Percentiles rank a stretch among this genome's conserved stretches.
Conservation (phyloP, 2,888 invertebrate species). For the Eurois occulta region DNA sequence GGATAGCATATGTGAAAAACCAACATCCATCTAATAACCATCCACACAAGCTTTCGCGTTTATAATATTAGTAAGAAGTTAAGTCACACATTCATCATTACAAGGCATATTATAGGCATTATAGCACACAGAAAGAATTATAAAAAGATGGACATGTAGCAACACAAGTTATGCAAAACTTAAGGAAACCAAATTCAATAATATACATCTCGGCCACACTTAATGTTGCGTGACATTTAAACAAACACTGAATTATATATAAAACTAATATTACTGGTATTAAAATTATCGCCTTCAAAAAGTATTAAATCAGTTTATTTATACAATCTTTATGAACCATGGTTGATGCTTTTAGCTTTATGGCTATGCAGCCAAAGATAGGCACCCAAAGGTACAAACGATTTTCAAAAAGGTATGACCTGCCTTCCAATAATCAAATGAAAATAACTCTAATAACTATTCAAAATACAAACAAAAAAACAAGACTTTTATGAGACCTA, state of each 20-base stretch:
- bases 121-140: background rate
- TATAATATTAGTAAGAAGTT: background rate
- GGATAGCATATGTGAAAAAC: no score
- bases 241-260: slow-evolving; percentile 19
- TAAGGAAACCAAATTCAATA: slow-evolving; percentile 20
- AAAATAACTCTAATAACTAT: background rate
- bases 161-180: slow-evolving; percentile 42
- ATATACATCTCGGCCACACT: slow-evolving; percentile 23
- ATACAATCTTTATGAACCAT: background rate
- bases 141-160: slow-evolving; percentile 2
- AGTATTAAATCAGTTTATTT: slow-evolving; percentile 22
- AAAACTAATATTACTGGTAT: slow-evolving; percentile 42
- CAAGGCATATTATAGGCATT: background rate
- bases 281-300: slow-evolving; percentile 19
- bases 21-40: background rate
- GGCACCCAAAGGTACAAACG: background rate
- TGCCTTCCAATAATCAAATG: background rate
- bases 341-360: background rate
- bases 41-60: background rate
- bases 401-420: background rate
- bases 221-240: slow-evolving; percentile 55
- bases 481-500: background rate
- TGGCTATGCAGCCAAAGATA: background rate
- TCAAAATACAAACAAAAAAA: background rate
- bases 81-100: background rate